A percentile compares a stretch with the other conserved stretches of the same genome.
phyloP scores from a whole-genome alignment of 1,140 invertebrate species.

The Delia radicum region DNA sequence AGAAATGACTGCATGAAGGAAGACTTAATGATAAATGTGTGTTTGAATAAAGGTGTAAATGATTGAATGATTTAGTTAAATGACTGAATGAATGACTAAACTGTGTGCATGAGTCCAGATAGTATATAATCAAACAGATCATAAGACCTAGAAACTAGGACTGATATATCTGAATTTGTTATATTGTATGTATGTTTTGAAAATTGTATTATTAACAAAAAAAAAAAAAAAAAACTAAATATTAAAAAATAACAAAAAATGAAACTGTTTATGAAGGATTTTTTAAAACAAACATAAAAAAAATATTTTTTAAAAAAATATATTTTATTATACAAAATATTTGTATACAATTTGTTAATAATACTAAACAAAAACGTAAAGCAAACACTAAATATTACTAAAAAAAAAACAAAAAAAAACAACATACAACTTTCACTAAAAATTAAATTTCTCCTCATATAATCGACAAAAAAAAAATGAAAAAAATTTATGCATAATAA shows the following conservation, averaged over 20 bases:
- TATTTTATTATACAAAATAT: conserved; percentile 23
- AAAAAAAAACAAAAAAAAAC: background rate
- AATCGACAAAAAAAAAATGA: background rate
- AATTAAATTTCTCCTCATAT: background rate
- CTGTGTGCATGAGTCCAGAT: background rate
- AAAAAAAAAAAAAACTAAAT: background rate
- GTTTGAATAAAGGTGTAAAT: background rate
- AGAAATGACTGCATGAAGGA: background rate
- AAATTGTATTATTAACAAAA: background rate
- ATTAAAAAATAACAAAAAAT: background rate
- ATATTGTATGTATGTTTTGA: conserved; percentile 10
- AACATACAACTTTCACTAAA: background rate
- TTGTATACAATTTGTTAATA: conserved; percentile 17
- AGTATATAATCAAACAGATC: background rate
- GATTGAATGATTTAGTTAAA: background rate
- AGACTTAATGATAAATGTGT: background rate
- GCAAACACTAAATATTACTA: background rate
- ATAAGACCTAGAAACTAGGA: background rate
- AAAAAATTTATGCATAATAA: background rate
- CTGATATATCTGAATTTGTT: conserved; percentile 1
- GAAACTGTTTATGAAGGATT: conserved; percentile 12
- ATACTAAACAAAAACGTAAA: conserved; percentile 3
- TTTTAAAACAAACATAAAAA: conserved; percentile 6
- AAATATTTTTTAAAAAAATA: conserved; percentile 9
- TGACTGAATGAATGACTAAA: background rate